Conservation (phyloP, 2,113 vertebrate genomes). For the Dromaius novaehollandiae region DNA sequence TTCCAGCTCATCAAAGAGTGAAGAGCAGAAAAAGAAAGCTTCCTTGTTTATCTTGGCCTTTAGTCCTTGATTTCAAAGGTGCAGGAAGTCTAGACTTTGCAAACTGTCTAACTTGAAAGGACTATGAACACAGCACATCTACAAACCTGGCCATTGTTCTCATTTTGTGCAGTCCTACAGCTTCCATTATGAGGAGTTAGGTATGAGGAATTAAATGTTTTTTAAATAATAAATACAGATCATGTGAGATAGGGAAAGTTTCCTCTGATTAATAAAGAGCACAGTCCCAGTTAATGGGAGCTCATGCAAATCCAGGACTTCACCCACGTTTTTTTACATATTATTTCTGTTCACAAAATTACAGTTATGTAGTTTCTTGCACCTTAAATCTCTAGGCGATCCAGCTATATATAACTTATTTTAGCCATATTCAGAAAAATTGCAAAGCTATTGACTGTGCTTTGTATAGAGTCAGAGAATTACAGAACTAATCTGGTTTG, state of each 20-base stretch:
- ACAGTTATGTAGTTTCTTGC: background rate
- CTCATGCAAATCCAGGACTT: background rate
- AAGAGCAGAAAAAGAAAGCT: background rate
- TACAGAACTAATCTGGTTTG: too few relatives aligned
- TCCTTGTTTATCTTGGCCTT: slow-evolving; percentile 12
- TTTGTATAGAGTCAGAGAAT: background rate
- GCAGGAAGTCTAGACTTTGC: background rate
- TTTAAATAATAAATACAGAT: background rate
- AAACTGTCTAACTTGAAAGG: slow-evolving; percentile 4
- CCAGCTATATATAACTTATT: background rate
- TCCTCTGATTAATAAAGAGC: background rate
- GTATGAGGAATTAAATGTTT: background rate
- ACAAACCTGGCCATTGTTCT: background rate
- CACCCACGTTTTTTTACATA: background rate
- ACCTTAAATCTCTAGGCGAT: background rate
- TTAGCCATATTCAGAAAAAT: background rate
- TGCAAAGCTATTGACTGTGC: background rate
- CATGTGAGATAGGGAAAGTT: background rate
- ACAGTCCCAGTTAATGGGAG: background rate
- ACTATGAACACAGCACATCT: background rate
- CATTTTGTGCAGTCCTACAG: background rate
- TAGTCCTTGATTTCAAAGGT: slow-evolving; percentile 7
- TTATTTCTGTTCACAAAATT: background rate
- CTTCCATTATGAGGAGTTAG: background rate
- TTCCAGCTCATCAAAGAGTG: background rate